Percentiles rank a stretch among this genome's conserved stretches.
phyloP scores from a whole-genome alignment of 2,797 vertebrate species.

The Danio aesculapii region DNA sequence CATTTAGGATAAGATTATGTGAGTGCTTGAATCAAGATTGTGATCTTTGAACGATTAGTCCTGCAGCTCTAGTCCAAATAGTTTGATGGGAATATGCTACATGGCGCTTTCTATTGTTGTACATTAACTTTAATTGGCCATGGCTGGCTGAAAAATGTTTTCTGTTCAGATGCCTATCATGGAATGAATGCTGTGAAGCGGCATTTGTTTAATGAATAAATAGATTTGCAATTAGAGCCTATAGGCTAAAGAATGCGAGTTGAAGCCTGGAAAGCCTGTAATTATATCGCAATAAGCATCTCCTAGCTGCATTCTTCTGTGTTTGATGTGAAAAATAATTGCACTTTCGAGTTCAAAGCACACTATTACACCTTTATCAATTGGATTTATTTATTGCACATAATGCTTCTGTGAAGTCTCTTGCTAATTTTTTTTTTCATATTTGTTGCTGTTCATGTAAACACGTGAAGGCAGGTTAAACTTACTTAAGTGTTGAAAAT shows the following conservation, averaged over 20 bases:
- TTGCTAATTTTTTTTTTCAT: neutral
- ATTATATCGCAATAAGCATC: slow-evolving; percentile 46
- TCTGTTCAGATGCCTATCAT: slow-evolving; percentile 54
- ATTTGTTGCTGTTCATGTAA: slow-evolving; percentile 38
- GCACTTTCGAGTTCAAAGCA: slow-evolving; percentile 46
- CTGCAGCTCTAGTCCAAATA: slow-evolving; percentile 8
- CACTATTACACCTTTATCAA: slow-evolving; percentile 40
- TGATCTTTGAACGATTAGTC: neutral
- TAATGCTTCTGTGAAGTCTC: neutral
- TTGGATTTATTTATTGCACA: slow-evolving; percentile 32
- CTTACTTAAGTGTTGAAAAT: slow-evolving; percentile 76
- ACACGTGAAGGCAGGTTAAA: slow-evolving; percentile 40
- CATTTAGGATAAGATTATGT: too few relatives aligned
- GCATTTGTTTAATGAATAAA: slow-evolving; percentile 53
- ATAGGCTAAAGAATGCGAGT: slow-evolving; percentile 42
- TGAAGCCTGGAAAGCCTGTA: slow-evolving; percentile 25
- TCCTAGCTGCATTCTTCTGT: slow-evolving; percentile 35
- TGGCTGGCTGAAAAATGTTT: slow-evolving; percentile 58
- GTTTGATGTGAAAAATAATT: slow-evolving; percentile 44
- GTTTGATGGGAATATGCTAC: slow-evolving; percentile 46
- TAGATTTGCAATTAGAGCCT: slow-evolving; percentile 41
- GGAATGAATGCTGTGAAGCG: slow-evolving; percentile 49
- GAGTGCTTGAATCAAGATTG: too few relatives aligned
- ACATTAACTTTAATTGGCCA: slow-evolving; percentile 64
- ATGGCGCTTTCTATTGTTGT: slow-evolving; percentile 25